Percentiles rank a stretch among this genome's conserved stretches.
Evolutionary conservation across 2,888 invertebrate species (phyloP).

Genomic region (Timandra comae): DNA sequence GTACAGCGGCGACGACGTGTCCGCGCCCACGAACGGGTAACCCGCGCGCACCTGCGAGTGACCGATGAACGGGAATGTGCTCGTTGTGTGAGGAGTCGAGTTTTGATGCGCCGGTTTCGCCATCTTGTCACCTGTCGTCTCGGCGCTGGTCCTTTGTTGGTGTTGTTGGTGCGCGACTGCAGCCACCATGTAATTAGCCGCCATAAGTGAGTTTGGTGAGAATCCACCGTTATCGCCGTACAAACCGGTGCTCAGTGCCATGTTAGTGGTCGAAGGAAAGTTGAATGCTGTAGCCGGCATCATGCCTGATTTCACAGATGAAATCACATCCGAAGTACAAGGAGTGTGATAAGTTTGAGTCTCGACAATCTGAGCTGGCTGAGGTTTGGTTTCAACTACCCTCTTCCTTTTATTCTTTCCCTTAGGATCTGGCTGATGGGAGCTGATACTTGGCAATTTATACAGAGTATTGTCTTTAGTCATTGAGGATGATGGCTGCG

Average conservation of each 20-base stretch:
- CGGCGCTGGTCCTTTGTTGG: constrained; percentile 54
- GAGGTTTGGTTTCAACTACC: constrained; percentile 44
- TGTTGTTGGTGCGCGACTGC: constrained; percentile 67
- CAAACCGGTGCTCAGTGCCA: constrained; percentile 73
- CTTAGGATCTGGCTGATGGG: constrained; percentile 44
- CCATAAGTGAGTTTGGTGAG: constrained; percentile 80
- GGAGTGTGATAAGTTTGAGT: constrained; percentile 77
- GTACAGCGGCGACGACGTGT: constrained; percentile 81
- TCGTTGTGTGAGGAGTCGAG: constrained; percentile 44
- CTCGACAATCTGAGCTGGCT: constrained; percentile 44
- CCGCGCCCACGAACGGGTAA: constrained; percentile 79
- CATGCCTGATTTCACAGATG: constrained; percentile 74
- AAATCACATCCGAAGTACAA: constrained; percentile 67
- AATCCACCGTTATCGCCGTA: constrained; percentile 81
- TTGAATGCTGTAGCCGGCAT: constrained; percentile 91
- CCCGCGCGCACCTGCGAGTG: constrained; percentile 77
- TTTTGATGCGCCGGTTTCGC: constrained; percentile 70
- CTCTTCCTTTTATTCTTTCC: constrained; percentile 56
- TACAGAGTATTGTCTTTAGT: constrained; percentile 56
- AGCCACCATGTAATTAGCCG: constrained; percentile 69
- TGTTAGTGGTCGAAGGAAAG: constrained; percentile 83
- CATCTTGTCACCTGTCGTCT: constrained; percentile 52
- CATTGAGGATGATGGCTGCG: constrained; percentile 48
- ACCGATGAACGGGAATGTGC: constrained; percentile 78
- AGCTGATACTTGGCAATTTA: constrained; percentile 38